Conservation (phyloP, 2,113 vertebrate species). For the Echinops telfairi region DNA sequence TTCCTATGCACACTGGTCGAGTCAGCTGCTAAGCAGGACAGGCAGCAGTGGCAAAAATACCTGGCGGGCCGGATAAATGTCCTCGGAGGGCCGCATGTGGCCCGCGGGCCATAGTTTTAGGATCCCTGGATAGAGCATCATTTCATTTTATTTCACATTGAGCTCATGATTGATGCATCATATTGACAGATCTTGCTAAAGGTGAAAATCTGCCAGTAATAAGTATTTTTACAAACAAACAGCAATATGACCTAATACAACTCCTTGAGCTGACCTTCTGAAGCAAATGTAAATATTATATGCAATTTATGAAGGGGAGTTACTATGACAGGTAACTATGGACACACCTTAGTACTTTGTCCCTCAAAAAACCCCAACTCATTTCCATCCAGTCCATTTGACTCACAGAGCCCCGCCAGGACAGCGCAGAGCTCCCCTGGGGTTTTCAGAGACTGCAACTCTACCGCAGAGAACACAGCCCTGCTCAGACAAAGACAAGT, state of each 20-base stretch:
- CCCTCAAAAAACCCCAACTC: background rate
- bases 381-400: too few species aligned
- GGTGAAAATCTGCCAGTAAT: background rate
- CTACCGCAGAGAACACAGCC: background rate
- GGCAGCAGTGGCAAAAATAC: too few species aligned
- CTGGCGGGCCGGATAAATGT: too few species aligned
- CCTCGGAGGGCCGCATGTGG: too few species aligned
- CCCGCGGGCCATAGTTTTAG: too few species aligned
- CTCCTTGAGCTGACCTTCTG: constrained; percentile 1
- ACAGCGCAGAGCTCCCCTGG: too few species aligned
- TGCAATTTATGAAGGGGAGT: constrained; percentile 54
- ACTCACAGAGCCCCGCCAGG: too few species aligned
- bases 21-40: too few species aligned
- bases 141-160: constrained; percentile 22
- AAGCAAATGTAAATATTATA: constrained; percentile 1
- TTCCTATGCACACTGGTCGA: too few species aligned
- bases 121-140: too few species aligned
- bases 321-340: constrained; percentile 19
- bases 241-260: background rate
- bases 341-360: background rate
- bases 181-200: constrained; percentile 11
- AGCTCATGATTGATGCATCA: background rate
- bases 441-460: too few species aligned
- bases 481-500: constrained; percentile 27
- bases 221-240: background rate